Conservation (phyloP, 2,888 invertebrate genomes). For the Eutolmus rufibarbis region DNA sequence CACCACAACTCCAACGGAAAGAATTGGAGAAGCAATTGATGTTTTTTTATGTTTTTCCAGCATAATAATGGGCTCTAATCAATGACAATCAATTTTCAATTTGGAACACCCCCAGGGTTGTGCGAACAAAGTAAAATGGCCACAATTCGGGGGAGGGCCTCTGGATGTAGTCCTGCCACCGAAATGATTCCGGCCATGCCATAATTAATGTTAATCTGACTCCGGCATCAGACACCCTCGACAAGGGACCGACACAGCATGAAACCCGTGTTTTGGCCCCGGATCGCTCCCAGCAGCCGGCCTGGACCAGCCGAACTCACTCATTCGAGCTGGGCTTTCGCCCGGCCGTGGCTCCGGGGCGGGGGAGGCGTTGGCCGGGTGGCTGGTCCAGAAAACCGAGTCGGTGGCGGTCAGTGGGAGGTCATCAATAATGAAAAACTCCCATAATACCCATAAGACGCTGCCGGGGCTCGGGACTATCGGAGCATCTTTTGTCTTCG, state of each 20-base stretch:
- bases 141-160: neutral
- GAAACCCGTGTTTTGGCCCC: neutral
- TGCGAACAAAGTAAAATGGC: neutral
- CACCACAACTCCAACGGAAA: neutral
- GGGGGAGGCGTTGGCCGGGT: neutral
- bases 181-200: conserved; percentile 3
- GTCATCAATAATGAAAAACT: conserved; percentile 20
- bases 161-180: neutral
- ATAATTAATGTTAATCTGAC: conserved; percentile 29
- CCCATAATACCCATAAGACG: conserved; percentile 14
- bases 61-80: conserved; percentile 12
- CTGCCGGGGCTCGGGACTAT: neutral
- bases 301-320: neutral
- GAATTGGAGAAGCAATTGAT: neutral
- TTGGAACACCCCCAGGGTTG: neutral
- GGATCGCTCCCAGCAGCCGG: neutral
- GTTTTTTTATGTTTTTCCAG: neutral
- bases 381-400: neutral
- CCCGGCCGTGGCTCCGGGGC: neutral
- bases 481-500: conserved; percentile 5
- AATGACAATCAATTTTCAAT: conserved; percentile 25
- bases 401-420: conserved; percentile 2
- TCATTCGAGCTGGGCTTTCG: neutral
- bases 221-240: conserved; percentile 13
- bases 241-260: conserved; percentile 18